These are phyloP conservation scores for Cheirogaleus major DNA, from an alignment of 2,797 vertebrate genomes.

Conservation along the genomic window DNA sequence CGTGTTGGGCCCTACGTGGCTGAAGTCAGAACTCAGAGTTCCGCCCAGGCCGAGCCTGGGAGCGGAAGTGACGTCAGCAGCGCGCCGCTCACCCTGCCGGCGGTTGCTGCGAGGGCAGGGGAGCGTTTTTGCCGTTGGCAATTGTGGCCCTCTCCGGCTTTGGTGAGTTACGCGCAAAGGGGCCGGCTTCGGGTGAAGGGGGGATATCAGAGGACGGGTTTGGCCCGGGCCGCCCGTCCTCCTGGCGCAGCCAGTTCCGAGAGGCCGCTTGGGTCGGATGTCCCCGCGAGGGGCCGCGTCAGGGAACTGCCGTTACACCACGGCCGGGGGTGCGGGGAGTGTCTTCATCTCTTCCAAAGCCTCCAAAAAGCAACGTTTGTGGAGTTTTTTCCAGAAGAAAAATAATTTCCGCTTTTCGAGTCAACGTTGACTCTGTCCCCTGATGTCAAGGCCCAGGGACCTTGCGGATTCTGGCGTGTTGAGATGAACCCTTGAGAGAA, in stretches of 20 bases:
- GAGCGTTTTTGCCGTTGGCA: not conserved
- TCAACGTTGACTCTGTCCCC: no score
- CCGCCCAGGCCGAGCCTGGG: no score
- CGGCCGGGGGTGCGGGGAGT: no score
- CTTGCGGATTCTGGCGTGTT: not conserved
- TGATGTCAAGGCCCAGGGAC: not conserved
- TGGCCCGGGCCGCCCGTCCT: no score
- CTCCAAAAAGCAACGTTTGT: not conserved
- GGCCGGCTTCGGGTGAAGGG: not conserved
- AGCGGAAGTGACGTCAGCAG: not conserved
- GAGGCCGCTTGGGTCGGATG: not conserved
- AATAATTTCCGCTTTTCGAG: not conserved
- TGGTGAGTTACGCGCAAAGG: not conserved
- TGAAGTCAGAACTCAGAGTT: fast-evolving
- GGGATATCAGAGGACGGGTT: no score
- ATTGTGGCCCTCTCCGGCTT: no score
- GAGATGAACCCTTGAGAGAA: not conserved
- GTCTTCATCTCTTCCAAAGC: no score
- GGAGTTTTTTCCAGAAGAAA: not conserved
- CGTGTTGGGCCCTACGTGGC: fast-evolving
- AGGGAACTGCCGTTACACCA: not conserved
- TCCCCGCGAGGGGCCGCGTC: not conserved
- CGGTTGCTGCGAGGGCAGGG: not conserved
- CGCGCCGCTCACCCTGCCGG: not conserved
- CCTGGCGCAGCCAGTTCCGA: not conserved